Conservation (phyloP, 2,888 invertebrate genomes). For the Rhogogaster chlorosoma region DNA sequence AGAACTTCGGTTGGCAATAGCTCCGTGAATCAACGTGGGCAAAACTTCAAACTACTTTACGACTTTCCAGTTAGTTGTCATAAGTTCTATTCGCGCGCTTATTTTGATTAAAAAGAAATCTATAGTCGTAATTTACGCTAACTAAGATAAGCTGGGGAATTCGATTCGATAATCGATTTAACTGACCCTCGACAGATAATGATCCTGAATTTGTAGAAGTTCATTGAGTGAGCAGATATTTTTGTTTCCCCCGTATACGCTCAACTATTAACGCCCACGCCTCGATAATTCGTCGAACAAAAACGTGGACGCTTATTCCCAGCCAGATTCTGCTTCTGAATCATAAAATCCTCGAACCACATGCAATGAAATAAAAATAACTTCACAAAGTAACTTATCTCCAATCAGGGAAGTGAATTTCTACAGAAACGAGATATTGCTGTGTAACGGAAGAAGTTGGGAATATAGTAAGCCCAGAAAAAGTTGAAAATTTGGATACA, state of each 20-base stretch:
- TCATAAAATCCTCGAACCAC: conserved; percentile 9
- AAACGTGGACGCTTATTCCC: not conserved
- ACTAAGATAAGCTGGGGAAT: not conserved
- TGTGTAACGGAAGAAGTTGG: not conserved
- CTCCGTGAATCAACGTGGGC: not conserved
- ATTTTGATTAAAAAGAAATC: not conserved
- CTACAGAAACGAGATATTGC: not conserved
- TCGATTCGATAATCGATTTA: not conserved
- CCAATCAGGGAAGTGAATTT: not conserved
- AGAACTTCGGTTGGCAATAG: conserved; percentile 2
- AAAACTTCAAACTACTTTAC: not conserved
- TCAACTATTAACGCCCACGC: not conserved
- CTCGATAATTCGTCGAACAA: not conserved
- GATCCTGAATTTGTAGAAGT: not conserved
- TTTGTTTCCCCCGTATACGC: not conserved
- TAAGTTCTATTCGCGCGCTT: conserved; percentile 18
- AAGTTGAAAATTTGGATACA: not conserved
- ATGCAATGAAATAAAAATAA: not conserved
- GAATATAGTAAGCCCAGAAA: not conserved
- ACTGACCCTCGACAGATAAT: not conserved
- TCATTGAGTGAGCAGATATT: conserved; percentile 2
- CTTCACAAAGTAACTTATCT: not conserved
- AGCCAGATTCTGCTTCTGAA: not conserved
- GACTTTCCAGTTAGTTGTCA: not conserved
- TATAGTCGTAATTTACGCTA: not conserved